Evolutionary conservation across 2,888 invertebrate species (phyloP).

Genomic region (Hypolimnas misippus): DNA sequence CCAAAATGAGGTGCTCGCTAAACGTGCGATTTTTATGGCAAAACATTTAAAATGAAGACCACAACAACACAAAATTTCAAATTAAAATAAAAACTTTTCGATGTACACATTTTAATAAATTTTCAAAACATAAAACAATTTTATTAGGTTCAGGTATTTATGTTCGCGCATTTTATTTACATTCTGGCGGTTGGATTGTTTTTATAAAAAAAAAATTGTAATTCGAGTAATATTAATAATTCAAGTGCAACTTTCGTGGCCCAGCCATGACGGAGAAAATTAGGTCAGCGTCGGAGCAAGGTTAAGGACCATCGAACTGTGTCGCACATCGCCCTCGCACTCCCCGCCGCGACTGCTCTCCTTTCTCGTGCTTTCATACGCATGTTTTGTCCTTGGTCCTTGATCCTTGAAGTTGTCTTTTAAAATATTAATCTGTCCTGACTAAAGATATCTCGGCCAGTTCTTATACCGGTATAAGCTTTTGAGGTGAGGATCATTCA

Average conservation of each 20-base stretch:
- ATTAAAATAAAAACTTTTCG: no score
- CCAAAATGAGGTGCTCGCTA: background rate
- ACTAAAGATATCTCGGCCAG: background rate
- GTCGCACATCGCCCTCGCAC: slow-evolving; percentile 20
- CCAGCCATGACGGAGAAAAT: slow-evolving; percentile 36
- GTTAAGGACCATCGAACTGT: slow-evolving; percentile 46
- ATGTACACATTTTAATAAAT: no score
- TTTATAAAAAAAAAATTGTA: no score
- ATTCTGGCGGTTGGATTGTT: no score
- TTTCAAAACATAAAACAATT: no score
- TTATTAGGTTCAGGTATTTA: no score
- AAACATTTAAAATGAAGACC: background rate
- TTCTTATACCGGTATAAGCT: background rate
- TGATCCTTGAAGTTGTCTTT: background rate
- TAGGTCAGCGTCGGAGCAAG: slow-evolving; percentile 50
- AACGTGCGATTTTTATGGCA: background rate
- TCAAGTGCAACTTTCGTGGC: slow-evolving; percentile 36
- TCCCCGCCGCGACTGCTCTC: background rate
- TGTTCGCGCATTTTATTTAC: no score
- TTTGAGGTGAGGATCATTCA: slow-evolving; percentile 10
- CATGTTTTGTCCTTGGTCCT: no score
- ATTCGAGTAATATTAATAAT: background rate
- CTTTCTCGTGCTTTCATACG: background rate
- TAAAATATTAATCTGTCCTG: background rate
- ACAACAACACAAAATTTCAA: background rate